These are phyloP conservation scores for Catagonus wagneri DNA, from an alignment of 2,113 vertebrate genomes.

Conservation along the genomic window DNA sequence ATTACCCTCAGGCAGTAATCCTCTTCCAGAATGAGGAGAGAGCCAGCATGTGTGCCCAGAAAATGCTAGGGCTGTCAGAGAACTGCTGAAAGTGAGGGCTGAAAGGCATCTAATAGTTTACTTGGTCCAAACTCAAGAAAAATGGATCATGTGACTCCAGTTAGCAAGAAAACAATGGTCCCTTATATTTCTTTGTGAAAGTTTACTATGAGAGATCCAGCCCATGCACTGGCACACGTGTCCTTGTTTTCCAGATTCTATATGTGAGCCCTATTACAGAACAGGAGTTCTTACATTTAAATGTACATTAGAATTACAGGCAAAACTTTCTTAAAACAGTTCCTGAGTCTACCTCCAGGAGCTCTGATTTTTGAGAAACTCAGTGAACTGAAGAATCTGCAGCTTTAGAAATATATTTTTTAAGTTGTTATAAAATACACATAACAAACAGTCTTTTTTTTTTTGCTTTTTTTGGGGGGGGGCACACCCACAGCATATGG, in stretches of 20 bases:
- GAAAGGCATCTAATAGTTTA: not conserved
- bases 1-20: not conserved
- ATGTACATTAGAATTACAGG: not conserved
- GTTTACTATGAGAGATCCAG: not conserved
- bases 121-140: not conserved
- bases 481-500: no score
- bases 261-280: not conserved
- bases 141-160: not conserved
- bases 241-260: not conserved
- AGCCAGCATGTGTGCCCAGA: not conserved
- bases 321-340: not conserved
- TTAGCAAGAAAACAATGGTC: not conserved
- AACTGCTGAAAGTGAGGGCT: not conserved
- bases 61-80: not conserved
- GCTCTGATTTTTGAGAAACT: not conserved
- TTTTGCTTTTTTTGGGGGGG: no score
- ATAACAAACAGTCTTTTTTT: not conserved
- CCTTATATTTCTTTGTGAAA: not conserved
- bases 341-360: not conserved
- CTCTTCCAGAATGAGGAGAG: not conserved
- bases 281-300: not conserved
- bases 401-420: not conserved
- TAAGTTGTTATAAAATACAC: not conserved
- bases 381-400: not conserved
- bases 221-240: rapidly evolving